Evolutionary conservation across 2,113 vertebrate genomes (phyloP), one percentile per base, ranked within the genome.

Genomic region (Zeus faber): DNA sequence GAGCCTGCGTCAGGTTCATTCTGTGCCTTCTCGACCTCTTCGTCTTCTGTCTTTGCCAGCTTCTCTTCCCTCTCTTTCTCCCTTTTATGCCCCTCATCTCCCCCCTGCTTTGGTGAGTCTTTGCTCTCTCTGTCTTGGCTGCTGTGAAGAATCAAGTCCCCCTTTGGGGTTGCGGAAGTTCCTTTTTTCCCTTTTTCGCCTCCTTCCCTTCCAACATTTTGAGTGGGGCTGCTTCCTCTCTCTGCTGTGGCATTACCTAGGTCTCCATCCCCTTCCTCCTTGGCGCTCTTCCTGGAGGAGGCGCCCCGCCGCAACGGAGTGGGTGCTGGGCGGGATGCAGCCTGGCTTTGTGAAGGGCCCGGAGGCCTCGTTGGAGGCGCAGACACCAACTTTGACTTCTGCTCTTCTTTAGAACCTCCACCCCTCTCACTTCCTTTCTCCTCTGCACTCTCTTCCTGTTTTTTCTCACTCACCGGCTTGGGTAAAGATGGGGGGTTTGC

Each of bases 341-440:
- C 29, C 46, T 77, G 70, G 60, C 43, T 47, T 62, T 77, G 81
- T 24, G 3, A 46, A 3, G 68, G 73, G n/a, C 74, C 58, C 0
- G 70, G 74, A 65, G 80, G 84, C 46, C 74, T 74, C 1, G 10
- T 63, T 1, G 76, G 82, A 67, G 62, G 56, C 58, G 72, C 63
- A 48, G 70, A 57, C 6, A 23, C 16, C 14, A 27, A 13, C 13
- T n/a, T 33, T 9, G 2, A 7, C 31, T 8, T 33, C 31, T 33
- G 2, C 8, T 33, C 31, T 33, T 33, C n/a, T n/a, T n/a, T n/a
- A n/a, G n/a, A n/a, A n/a, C n/a, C n/a, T n/a, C n/a, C n/a, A n/a
- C n/a, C n/a, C n/a, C n/a, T n/a, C n/a, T n/a, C n/a, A 58, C 62
- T 79, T 82, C 70, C 63, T 72, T 27, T 76, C 59, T 66, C 80